phyloP scores from a whole-genome alignment of 2,888 invertebrate species.

The Orchestes rusci region DNA sequence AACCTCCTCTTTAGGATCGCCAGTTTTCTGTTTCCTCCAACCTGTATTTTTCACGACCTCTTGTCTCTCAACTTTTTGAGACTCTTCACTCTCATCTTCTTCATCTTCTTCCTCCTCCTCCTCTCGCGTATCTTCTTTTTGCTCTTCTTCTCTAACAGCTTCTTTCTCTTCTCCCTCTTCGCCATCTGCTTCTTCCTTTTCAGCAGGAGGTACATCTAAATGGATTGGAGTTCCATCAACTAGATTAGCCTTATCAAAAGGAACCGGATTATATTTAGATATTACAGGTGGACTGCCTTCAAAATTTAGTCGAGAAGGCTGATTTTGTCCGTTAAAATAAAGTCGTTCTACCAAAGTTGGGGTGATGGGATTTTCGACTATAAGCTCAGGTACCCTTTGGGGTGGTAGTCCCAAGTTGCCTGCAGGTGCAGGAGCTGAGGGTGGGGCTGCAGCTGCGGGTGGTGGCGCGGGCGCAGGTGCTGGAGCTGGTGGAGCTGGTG shows the following conservation, averaged over 20 bases:
- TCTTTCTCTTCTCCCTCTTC: conserved; percentile 4
- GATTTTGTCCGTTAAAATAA: conserved; percentile 13
- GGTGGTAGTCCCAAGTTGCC: conserved; percentile 2
- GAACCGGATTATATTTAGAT: no score
- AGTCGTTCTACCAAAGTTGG: conserved; percentile 17
- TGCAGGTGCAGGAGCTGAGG: conserved; percentile 16
- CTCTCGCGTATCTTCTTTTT: conserved; percentile 3
- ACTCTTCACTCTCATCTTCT: background rate
- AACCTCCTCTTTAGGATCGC: conserved; percentile 17
- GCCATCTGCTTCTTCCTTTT: conserved; percentile 13
- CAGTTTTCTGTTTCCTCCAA: conserved; percentile 12
- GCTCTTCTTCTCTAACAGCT: background rate
- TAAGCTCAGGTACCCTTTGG: conserved; percentile 4
- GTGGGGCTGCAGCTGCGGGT: conserved; percentile 17
- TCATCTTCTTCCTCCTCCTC: background rate
- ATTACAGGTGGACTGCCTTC: conserved; percentile 3
- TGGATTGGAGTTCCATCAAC: conserved; percentile 2
- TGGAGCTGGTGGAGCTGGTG: conserved; percentile 5
- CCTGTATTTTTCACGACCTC: background rate
- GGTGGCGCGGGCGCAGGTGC: conserved; percentile 14
- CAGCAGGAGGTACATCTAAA: conserved; percentile 12
- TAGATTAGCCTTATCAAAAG: no score
- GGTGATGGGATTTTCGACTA: conserved; percentile 5
- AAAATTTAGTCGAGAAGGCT: background rate
- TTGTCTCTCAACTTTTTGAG: background rate